Evolutionary conservation across 30 jellyfish, hydroid and myxozoan genomes (phyloP).

Genomic region (Nemopilema nomurai): DNA sequence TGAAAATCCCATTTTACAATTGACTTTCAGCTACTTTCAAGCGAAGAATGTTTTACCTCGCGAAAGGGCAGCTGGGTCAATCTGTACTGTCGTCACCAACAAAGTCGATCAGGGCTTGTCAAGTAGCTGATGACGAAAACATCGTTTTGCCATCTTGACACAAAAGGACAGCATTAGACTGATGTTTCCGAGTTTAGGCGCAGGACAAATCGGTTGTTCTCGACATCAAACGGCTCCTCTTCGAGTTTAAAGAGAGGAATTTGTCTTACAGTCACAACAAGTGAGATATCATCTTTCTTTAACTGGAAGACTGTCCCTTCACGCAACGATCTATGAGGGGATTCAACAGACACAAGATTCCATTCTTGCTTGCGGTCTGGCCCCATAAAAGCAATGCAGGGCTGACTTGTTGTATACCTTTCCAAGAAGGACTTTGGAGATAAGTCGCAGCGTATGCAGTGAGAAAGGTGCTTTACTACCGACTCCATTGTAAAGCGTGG

Average conservation of each 20-base stretch:
- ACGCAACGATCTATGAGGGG: slow-evolving; percentile 77
- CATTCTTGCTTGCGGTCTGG: slow-evolving; percentile 80
- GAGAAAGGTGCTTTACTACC: slow-evolving; percentile 91
- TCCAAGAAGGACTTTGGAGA: slow-evolving; percentile 96
- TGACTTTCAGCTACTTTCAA: background rate
- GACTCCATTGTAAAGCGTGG: slow-evolving; percentile 95
- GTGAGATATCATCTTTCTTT: slow-evolving; percentile 63
- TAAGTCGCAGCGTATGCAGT: slow-evolving; percentile 86
- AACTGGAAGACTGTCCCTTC: slow-evolving; percentile 90
- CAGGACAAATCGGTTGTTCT: slow-evolving; percentile 75
- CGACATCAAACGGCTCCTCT: slow-evolving; percentile 81
- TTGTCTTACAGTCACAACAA: slow-evolving; percentile 87
- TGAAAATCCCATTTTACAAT: background rate
- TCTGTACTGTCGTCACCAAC: background rate
- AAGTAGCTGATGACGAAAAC: background rate
- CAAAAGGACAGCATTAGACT: slow-evolving; percentile 36
- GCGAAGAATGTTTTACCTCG: background rate
- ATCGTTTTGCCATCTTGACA: background rate
- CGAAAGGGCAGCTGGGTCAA: background rate
- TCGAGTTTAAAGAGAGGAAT: slow-evolving; percentile 77
- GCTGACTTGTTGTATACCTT: slow-evolving; percentile 83
- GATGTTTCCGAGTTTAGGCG: slow-evolving; percentile 98
- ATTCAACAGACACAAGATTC: slow-evolving; percentile 76
- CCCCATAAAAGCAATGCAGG: slow-evolving; percentile 80
- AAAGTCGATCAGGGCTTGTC: background rate